Evolutionary conservation across 2,113 vertebrate species (phyloP), one percentile per base, ranked within the genome.

Genomic region (Caranx melampygus): DNA sequence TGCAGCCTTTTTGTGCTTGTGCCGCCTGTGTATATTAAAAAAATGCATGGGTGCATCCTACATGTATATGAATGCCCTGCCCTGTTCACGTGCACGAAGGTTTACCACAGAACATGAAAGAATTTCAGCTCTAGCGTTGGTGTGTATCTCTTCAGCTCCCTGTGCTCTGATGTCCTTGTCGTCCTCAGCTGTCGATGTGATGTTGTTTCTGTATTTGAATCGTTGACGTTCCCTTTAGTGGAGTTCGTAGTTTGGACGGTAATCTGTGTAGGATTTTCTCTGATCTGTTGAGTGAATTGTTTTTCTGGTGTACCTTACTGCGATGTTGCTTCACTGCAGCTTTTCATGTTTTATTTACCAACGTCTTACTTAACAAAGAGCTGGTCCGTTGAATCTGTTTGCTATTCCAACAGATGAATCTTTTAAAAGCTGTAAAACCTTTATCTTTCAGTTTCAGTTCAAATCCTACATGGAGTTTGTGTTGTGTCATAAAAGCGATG

Each of bases 41-140:
- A 20, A 35, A 66, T 65, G 79, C 89, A 89, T 87, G 89, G 62
- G 34, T 83, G 74, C 79, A 51, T 87, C 85, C 52, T 84, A 15
- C 71, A 51, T 71, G 68, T 84, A 16, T 45, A 54, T 16, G 75
- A 84, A 83, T 78, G 83, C 26, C 18, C 40, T 34, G 12, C 63
- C 26, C 63, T 61, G 64, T 35, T 20, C 13, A 16, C 21, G 42
- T 72, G 57, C 58, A 76, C 57, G 9, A 62, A 42, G 45, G 47
- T 45, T 20, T 18, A 52, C 58, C 37, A 21, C 12, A 72, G 15
- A 62, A 62, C 4, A 5, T 1, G 31, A 60, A 57, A 64, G 0
- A 12, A 14, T 16, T 57, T 2, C 34, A 69, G 18, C 37, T n/a
- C 37, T n/a, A 1, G 6, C 58, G 2, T 47, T 15, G 34, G 4